phyloP scores from a whole-genome alignment of 92 coral and sea anemone species.

The Phenganax marumi region DNA sequence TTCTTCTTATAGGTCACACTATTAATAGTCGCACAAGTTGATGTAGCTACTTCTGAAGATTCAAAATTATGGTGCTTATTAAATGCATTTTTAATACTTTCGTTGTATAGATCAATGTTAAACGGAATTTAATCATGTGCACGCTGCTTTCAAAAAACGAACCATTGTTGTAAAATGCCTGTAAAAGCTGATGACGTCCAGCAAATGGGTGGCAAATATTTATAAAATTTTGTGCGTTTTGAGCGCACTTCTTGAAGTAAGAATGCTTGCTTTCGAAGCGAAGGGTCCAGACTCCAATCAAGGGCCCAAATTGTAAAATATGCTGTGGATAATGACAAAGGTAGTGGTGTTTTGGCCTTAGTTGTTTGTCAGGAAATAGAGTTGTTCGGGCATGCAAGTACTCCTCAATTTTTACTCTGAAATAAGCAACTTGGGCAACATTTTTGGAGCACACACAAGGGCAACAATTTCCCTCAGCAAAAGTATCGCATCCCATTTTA shows the following conservation, averaged over 20 bases:
- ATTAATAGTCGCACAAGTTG: neutral
- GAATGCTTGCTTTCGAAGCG: conserved; percentile 36
- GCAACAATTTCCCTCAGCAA: conserved; percentile 45
- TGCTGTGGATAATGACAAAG: conserved; percentile 50
- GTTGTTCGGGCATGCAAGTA: conserved; percentile 29
- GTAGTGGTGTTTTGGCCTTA: conserved; percentile 57
- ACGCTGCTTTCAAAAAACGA: conserved; percentile 9
- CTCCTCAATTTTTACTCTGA: conserved; percentile 47
- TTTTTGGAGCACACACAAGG: conserved; percentile 46
- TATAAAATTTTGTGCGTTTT: conserved; percentile 3
- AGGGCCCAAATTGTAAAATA: conserved; percentile 24
- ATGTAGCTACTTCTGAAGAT: neutral
- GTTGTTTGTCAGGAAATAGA: conserved; percentile 36
- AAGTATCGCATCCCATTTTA: conserved; percentile 24
- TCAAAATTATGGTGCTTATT: conserved; percentile 10
- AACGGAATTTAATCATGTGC: conserved; percentile 14
- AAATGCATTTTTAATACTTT: conserved; percentile 4
- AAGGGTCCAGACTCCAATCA: conserved; percentile 32
- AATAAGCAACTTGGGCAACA: conserved; percentile 37
- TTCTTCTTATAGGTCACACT: neutral
- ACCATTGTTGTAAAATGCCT: conserved; percentile 17
- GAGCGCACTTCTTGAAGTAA: conserved; percentile 12
- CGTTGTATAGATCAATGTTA: neutral
- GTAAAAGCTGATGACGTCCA: conserved; percentile 22
- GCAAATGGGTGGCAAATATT: conserved; percentile 19